Evolutionary conservation across 2,888 invertebrate species (phyloP), one percentile per base, ranked within the genome.

Genomic region (Pseudolycoriella hygida): DNA sequence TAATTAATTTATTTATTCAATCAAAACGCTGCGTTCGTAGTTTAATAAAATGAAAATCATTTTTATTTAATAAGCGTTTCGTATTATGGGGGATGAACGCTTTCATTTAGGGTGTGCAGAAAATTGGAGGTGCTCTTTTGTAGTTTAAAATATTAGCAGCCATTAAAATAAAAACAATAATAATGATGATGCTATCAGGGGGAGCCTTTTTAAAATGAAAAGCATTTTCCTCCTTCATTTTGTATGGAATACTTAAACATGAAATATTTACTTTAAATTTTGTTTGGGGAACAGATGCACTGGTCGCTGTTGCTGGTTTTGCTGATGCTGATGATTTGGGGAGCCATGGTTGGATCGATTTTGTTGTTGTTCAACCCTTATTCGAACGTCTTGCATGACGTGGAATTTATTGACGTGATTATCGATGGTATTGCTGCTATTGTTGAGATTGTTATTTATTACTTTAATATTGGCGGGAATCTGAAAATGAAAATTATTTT

Each of bases 331-430:
- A 45, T 56, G 40, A 50, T 52, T 56, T 53, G 41, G 53, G 55
- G 47, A 56, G 50, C 50, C 56, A 50, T 53, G 44, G 18, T 45
- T 45, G n/a, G 40, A 52, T 54, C 59, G 59, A 25, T 25, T 25
- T 25, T 25, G 25, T 25, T 25, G 25, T 25, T 25, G 25, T 51
- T 61, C 61, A 47, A 61, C 57, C 51, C 59, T 56, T 52, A 61
- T 55, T 50, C 62, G 60, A 56, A 61, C 57, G 57, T 61, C 61
- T 59, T 61, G 60, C 60, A 61, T 61, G 57, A 57, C 57, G 57
- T 53, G 46, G 46, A 49, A 48, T 46, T 44, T 48, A 46, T 50
- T 47, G 51, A 20, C 17, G 41, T 1, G 42, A 34, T 45, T 45
- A 40, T 19, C 17, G 40, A 3, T 19, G 30, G 20, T 41, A 14